Evolutionary conservation across 2,888 invertebrate genomes (phyloP).

Genomic region (Augochlorella aurata): DNA sequence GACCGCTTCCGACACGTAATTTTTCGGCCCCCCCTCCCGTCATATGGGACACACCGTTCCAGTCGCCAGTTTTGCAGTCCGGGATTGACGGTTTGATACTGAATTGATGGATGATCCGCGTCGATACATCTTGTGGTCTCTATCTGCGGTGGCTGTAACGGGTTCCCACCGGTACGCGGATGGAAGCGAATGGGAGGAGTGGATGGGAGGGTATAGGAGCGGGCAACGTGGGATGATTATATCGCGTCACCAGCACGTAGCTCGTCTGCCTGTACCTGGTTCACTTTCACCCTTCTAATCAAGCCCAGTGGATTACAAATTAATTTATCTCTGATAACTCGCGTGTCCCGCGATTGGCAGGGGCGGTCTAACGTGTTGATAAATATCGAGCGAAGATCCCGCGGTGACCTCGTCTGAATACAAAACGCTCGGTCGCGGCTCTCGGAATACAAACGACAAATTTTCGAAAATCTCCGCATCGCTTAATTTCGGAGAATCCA

Average conservation of each 20-base stretch:
- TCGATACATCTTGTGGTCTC: slow-evolving; percentile 43
- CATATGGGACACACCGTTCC: background rate
- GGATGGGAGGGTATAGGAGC: slow-evolving; percentile 15
- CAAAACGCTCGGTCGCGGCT: background rate
- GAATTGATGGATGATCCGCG: slow-evolving; percentile 61
- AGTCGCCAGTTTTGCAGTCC: slow-evolving; percentile 31
- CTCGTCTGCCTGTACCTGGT: slow-evolving; percentile 50
- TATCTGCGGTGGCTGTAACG: slow-evolving; percentile 50
- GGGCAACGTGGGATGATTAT: slow-evolving; percentile 52
- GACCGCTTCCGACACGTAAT: background rate
- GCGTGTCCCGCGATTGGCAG: slow-evolving; percentile 21
- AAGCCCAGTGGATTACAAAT: slow-evolving; percentile 69
- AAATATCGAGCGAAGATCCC: slow-evolving; percentile 51
- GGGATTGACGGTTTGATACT: slow-evolving; percentile 48
- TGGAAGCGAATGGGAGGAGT: slow-evolving; percentile 22
- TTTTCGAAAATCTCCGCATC: slow-evolving; percentile 10
- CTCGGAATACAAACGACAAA: slow-evolving; percentile 17
- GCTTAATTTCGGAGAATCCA: background rate
- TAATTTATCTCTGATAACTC: slow-evolving; percentile 71
- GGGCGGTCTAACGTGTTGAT: slow-evolving; percentile 39
- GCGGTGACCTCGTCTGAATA: slow-evolving; percentile 12
- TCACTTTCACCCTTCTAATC: slow-evolving; percentile 72
- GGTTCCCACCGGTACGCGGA: slow-evolving; percentile 16
- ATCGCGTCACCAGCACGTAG: slow-evolving; percentile 58
- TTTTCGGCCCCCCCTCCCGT: slow-evolving; percentile 20